Base-by-base conservation (phyloP, 2,797 vertebrate genomes). In the Lacerta viridis region DNA sequence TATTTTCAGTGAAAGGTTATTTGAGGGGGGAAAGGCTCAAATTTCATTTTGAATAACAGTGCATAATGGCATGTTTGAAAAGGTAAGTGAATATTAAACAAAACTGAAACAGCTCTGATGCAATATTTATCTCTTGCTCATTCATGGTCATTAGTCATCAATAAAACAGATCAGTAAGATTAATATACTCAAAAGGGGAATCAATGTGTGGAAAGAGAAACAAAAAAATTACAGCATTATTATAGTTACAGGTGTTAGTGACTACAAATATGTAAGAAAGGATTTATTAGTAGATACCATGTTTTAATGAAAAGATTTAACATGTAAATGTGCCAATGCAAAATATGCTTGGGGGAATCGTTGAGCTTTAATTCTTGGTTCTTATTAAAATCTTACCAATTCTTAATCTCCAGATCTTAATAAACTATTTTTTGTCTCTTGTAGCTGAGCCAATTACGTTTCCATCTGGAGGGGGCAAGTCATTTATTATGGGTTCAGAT, bases 401-500 rank as follows among this genome's bases (percentile, higher is more conserved):
- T 94, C 94, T 41, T 95, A 88, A 96, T 91, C 88, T 27, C 93
- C 93, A 94, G 94, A 88, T 95, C 94, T 95, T 97, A 97, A 97
- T 93, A 95, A 97, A 95, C 89, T 96, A 92, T 97, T 11, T 96
- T 87, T 96, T 97, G 93, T 95, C 97, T 95, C 97, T 95, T 96
- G 93, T 95, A 99, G 99, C 98, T 88, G 99, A 99, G 96, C 98
- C 99, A 85, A 97, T 99, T 88, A 98, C 98, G 2, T 99, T 99
- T 96, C 97, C 99, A 88, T 96, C 98, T 41, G 98, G 98, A 84
- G 98, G 98, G 93, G 99, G 99, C 92, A 99, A 99, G 96, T 98
- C 98, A 94, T 99, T 99, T 97, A 98, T 99, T 96, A 96, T 99
- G 98, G 98, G 98, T 93, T 97, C 98, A 68, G 99, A 99, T 94